Base-by-base conservation (phyloP, 2,113 vertebrate species). In the Xiphophorus couchianus region DNA sequence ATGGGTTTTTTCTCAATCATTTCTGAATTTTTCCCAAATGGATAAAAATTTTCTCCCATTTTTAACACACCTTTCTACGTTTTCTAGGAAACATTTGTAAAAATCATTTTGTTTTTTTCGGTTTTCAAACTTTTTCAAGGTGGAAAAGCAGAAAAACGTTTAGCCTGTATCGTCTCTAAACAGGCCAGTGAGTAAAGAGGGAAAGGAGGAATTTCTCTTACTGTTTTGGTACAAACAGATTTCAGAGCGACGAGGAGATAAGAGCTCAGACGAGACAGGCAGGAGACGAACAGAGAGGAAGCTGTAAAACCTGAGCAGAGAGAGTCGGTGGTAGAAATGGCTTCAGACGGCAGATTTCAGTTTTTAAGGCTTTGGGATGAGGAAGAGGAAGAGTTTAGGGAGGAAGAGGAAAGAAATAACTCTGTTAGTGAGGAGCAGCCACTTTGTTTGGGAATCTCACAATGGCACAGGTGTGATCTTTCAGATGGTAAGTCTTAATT, bases 321-420 rank as follows among this genome's bases (percentile, higher is more conserved):
- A 68, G 22, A 30, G 25, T 7, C 29, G 17, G 11, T 72, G 10
- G 3, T 8, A 82, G 68, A 7, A 14, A 92, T 93, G 89, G 87
- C 76, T 71, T 80, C 71, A 76, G 66, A 81, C 63, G 85, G 33
- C 84, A 84, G 82, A 74, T 90, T 94, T 80, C 51, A 87, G n/a
- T 94, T 94, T 92, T 83, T 94, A 74, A 91, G 91, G 48, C 89
- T 94, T 44, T 94, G 93, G 93, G 77, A 84, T 82, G 87, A 88
- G 65, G 66, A 68, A 1, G 37, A 82, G 2, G 62, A 60, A 76
- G 78, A 82, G 12, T 60, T 13, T 19, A 67, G 81, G 72, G 82
- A 54, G 27, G 64, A 15, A 65, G 74, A 72, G 62, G 73, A 71
- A 62, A 74, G 65, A 27, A 37, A 65, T 35, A 19, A 31, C 30